Evolutionary conservation across 2,113 vertebrate genomes (phyloP).

Genomic region (Micronycteris hirsuta): DNA sequence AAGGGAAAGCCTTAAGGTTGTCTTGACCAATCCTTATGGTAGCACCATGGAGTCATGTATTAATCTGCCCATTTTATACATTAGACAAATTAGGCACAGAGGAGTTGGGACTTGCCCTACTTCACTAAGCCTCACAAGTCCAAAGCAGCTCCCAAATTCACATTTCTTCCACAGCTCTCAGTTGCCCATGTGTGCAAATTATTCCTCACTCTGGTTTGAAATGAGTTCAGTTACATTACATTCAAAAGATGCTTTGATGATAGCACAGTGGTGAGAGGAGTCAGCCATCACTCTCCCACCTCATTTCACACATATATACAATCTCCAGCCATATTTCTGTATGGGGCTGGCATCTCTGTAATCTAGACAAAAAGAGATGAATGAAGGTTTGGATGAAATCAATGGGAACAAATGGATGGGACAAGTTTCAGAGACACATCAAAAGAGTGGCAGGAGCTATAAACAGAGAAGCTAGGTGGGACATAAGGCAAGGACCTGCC

Average conservation of each 20-base stretch:
- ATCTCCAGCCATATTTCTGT: not conserved
- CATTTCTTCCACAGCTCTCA: not conserved
- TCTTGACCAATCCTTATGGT: not conserved
- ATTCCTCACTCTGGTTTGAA: not conserved
- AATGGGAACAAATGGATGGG: too few species aligned
- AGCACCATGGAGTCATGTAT: not conserved
- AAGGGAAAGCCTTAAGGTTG: not conserved
- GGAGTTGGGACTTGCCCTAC: not conserved
- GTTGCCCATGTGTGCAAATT: not conserved
- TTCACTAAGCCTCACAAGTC: not conserved
- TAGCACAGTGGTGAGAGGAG: not conserved
- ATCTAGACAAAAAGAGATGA: not conserved
- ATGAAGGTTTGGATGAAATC: not conserved
- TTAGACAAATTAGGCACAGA: not conserved
- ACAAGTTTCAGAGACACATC: not conserved
- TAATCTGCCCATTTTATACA: not conserved
- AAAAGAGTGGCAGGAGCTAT: not conserved
- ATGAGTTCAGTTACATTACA: not conserved
- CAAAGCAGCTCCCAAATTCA: not conserved
- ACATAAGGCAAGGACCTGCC: not conserved
- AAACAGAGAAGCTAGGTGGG: not conserved
- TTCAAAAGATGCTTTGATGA: not conserved
- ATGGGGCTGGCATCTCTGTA: not conserved
- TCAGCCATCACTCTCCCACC: not conserved
- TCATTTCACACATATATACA: not conserved